phyloP scores from a whole-genome alignment of 2,888 invertebrate genomes.

The Trichogramma evanescens region DNA sequence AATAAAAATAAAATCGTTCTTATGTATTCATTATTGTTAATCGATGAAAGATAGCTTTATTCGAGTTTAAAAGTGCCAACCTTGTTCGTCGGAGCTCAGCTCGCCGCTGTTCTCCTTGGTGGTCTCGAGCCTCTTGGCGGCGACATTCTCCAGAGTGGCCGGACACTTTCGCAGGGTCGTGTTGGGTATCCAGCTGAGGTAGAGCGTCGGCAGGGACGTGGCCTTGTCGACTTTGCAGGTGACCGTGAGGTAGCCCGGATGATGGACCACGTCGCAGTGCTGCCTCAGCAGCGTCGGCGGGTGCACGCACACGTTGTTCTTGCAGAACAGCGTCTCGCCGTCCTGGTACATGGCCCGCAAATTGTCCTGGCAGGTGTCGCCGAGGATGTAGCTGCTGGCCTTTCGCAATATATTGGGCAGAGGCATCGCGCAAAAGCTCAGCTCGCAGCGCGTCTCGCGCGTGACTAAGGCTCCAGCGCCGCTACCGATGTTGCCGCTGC shows the following conservation, averaged over 20 bases:
- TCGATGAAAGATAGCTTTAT: not conserved
- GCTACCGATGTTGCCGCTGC: not conserved
- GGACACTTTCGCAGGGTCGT: slow-evolving; percentile 81
- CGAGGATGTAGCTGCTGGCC: slow-evolving; percentile 73
- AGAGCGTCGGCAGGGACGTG: slow-evolving; percentile 70
- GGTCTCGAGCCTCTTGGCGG: slow-evolving; percentile 12
- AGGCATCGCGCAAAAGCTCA: slow-evolving; percentile 56
- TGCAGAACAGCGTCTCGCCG: slow-evolving; percentile 81
- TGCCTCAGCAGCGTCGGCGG: slow-evolving; percentile 79
- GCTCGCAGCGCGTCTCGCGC: slow-evolving; percentile 20
- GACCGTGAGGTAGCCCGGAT: slow-evolving; percentile 87
- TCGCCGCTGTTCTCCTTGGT: slow-evolving; percentile 17
- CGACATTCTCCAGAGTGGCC: slow-evolving; percentile 58
- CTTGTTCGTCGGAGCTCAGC: slow-evolving; percentile 14
- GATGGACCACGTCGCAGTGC: slow-evolving; percentile 77
- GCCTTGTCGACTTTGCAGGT: slow-evolving; percentile 76
- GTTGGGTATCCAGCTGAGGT: slow-evolving; percentile 93
- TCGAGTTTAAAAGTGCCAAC: not conserved
- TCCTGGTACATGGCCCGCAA: slow-evolving; percentile 60
- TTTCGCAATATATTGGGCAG: slow-evolving; percentile 68
- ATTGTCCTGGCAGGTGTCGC: slow-evolving; percentile 58
- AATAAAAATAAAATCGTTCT: not conserved
- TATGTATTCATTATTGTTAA: slow-evolving; percentile 6
- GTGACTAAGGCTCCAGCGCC: slow-evolving; percentile 11
- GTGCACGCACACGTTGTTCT: slow-evolving; percentile 97